Evolutionary conservation across 2,888 invertebrate genomes (phyloP), one percentile per base, ranked within the genome.

Genomic region (Harpalus rufipes): DNA sequence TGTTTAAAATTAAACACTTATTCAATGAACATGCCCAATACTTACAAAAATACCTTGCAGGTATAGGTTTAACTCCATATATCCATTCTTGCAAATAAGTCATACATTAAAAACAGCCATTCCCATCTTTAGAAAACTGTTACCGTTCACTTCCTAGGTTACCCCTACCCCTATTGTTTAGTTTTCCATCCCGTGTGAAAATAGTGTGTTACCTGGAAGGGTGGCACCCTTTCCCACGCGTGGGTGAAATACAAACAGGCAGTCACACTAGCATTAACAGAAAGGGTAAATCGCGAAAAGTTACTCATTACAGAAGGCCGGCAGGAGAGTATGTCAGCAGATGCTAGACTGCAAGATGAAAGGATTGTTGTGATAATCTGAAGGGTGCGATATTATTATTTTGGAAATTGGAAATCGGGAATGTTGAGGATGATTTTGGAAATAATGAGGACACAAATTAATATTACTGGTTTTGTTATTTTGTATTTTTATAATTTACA

Each of bases 141-240:
- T 68, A 63, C 25, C 25, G 7, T 63, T 5, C 8, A 63, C 63
- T 39, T 68, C 68, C 68, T 25, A 12, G 39, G 8, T 7, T n/a
- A 39, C 68, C 39, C 39, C 32, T 39, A 32, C 44, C 72, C 7
- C 72, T 44, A 41, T 51, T 74, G 72, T 74, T 14, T 41, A 51
- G 18, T 74, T 74, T 68, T 14, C 72, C n/a, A n/a, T 6, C 68
- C 41, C 72, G 72, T 74, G 44, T 74, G 72, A 74, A 74, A 51
- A 51, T 44, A 7, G 18, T 74, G 41, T 72, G 72, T 74, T 74
- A 74, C 72, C 72, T 74, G 72, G 16, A 74, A 68, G 72, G 72
- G 72, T 74, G 51, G 72, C 18, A 51, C 72, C 72, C 51, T 74
- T 74, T 74, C 72, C 72, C 72, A 74, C 72, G 72, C 72, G 72